Conservation (phyloP, 2,797 vertebrate species). For the Gymnodraco acuticeps region DNA sequence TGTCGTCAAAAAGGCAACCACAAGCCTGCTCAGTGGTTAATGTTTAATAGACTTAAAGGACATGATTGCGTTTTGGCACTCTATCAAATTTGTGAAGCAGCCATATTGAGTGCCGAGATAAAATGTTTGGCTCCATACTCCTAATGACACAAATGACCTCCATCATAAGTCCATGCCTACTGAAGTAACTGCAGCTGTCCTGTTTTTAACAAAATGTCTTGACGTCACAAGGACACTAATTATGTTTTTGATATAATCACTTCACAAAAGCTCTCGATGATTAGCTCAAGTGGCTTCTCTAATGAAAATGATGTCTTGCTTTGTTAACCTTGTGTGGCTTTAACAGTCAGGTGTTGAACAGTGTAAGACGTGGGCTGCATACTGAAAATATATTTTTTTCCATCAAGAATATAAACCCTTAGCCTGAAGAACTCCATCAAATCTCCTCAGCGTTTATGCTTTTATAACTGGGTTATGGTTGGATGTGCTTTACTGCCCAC, state of each 20-base stretch:
- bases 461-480: constrained; percentile 42
- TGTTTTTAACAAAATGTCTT: constrained; percentile 43
- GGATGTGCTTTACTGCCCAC: constrained; percentile 55
- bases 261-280: constrained; percentile 67
- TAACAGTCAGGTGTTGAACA: constrained; percentile 70
- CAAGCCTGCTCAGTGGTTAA: constrained; percentile 53
- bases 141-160: constrained; percentile 73
- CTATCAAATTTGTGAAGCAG: constrained; percentile 69
- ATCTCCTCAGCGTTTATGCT: constrained; percentile 42
- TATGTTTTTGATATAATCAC: constrained; percentile 78
- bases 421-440: constrained; percentile 47
- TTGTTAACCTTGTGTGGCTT: constrained; percentile 77
- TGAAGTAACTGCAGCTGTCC: constrained; percentile 53
- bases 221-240: constrained; percentile 76
- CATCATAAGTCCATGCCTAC: constrained; percentile 37
- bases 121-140: constrained; percentile 53
- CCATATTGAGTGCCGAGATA: constrained; percentile 52
- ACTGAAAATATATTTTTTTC: constrained; percentile 33
- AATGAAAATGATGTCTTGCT: constrained; percentile 80
- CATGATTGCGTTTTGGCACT: constrained; percentile 68
- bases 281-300: constrained; percentile 74
- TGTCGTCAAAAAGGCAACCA: constrained; percentile 57
- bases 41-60: constrained; percentile 80
- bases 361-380: constrained; percentile 52
- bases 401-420: constrained; percentile 37